A percentile compares a stretch with the other conserved stretches of the same genome.
phyloP scores from a whole-genome alignment of 2,113 vertebrate genomes.

The Macquaria ambigua region DNA sequence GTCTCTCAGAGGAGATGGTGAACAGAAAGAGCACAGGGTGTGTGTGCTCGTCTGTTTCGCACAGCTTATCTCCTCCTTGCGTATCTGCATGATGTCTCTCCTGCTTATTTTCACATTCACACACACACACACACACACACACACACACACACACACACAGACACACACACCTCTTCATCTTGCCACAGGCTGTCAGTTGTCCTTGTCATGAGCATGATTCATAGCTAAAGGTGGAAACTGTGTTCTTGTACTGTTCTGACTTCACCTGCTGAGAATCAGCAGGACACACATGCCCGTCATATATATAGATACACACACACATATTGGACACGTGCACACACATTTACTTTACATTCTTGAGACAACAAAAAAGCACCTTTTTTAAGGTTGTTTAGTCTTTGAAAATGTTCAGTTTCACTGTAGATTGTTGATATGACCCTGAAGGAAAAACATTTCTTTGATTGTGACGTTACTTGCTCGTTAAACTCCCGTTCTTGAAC shows the following conservation, averaged over 20 bases:
- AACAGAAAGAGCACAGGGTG: background rate
- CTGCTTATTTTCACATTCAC: slow-evolving; percentile 40
- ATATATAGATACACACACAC: background rate
- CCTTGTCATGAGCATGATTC: slow-evolving; percentile 63
- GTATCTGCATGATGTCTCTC: slow-evolving; percentile 24
- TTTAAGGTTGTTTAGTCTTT: background rate
- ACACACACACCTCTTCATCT: slow-evolving; percentile 13
- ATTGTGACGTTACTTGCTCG: too few relatives aligned
- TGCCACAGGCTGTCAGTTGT: slow-evolving; percentile 38
- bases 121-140: slow-evolving; percentile 20
- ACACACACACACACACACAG: slow-evolving; percentile 4
- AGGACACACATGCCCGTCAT: background rate
- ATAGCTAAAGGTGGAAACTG: slow-evolving; percentile 42
- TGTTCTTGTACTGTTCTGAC: slow-evolving; percentile 38
- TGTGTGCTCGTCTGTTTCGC: background rate
- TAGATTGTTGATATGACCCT: background rate
- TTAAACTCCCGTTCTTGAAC: background rate
- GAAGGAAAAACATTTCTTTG: background rate
- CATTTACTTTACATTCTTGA: background rate
- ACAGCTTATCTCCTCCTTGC: slow-evolving; percentile 8
- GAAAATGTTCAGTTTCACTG: background rate
- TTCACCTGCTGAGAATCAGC: slow-evolving; percentile 27
- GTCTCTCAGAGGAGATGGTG: slow-evolving; percentile 15
- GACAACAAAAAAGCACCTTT: background rate
- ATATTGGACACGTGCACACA: background rate